These are phyloP conservation scores for Teleiodes luculella DNA, from an alignment of 2,888 invertebrate species.

Conservation along the genomic window DNA sequence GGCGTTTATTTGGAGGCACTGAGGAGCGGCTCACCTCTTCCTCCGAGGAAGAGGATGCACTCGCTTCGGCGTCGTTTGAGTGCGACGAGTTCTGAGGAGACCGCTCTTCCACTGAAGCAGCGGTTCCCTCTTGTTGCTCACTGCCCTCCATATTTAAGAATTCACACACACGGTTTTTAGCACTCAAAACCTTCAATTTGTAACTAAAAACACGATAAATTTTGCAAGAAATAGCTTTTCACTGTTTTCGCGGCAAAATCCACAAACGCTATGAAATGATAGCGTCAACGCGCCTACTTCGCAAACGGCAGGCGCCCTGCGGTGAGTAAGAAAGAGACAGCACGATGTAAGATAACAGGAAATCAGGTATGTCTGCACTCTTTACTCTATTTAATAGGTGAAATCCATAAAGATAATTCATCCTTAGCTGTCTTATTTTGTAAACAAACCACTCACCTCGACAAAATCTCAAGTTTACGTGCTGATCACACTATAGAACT, in stretches of 20 bases:
- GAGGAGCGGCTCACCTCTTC: neutral
- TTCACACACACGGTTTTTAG: no score
- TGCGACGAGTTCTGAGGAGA: neutral
- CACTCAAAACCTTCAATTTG: no score
- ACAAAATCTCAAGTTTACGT: no score
- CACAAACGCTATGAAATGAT: neutral
- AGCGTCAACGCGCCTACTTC: neutral
- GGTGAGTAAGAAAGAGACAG: neutral
- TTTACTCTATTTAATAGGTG: neutral
- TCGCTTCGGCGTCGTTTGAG: neutral
- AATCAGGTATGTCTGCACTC: neutral
- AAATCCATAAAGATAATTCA: slow-evolving; percentile 2
- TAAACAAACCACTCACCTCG: no score
- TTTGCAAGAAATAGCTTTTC: no score
- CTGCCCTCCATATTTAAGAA: no score
- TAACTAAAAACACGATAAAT: no score
- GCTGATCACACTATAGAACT: no score
- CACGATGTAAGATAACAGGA: neutral
- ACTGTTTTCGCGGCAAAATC: neutral
- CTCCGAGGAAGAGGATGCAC: neutral
- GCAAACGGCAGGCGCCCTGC: neutral
- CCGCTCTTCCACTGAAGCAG: neutral
- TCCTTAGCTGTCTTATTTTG: no score
- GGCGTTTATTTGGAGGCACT: neutral
- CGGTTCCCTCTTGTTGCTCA: neutral